Evolutionary conservation across 2,113 vertebrate genomes (phyloP), one percentile per base, ranked within the genome.

Genomic region (Ceratotherium simum): DNA sequence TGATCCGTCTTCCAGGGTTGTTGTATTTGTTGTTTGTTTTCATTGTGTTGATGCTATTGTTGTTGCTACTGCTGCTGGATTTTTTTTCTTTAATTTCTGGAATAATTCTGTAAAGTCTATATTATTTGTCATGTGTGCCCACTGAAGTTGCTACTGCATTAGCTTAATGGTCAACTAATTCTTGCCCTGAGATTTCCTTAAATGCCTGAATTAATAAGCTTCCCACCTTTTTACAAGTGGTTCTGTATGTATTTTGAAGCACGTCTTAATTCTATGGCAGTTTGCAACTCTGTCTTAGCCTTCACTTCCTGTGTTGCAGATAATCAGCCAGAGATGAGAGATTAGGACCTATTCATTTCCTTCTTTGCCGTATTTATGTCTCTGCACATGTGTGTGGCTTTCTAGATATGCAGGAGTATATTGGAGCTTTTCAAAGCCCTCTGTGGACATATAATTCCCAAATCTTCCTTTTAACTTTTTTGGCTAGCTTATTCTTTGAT

Each of bases 401-500:
- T 80, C 17, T 79, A 42, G 25, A 48, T 73, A 51, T 51, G 4
- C 7, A 75, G 13, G 4, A 82, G 60, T 84, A 67, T 67, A 1
- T 3, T 48, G 36, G 8, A 79, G 17, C 2, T 31, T 76, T 92
- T 58, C 54, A 78, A 33, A 83, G 33, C 1, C 5, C 4, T 94
- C 8, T 72, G n/a, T 60, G 25, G 31, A 56, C 2, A 39, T 56
- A 58, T 64, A 82, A 80, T 87, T 62, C 27, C 23, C 31, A 94
- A 21, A 58, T 58, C 6, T 48, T 54, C 12, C 42, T 79, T 86
- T 86, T 18, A 86, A 90, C 25, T 8, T 29, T 64, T 78, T 42
- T 78, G 29, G 58, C 17, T 36, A 73, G 39, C 54, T 79, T 70
- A 75, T 82, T 62, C 25, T 87, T 91, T 91, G 48, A 73, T 60